A percentile compares a stretch with the other conserved stretches of the same genome.
Conservation (phyloP, 2,113 vertebrate species). For the Brachionichthys hirsutus region DNA sequence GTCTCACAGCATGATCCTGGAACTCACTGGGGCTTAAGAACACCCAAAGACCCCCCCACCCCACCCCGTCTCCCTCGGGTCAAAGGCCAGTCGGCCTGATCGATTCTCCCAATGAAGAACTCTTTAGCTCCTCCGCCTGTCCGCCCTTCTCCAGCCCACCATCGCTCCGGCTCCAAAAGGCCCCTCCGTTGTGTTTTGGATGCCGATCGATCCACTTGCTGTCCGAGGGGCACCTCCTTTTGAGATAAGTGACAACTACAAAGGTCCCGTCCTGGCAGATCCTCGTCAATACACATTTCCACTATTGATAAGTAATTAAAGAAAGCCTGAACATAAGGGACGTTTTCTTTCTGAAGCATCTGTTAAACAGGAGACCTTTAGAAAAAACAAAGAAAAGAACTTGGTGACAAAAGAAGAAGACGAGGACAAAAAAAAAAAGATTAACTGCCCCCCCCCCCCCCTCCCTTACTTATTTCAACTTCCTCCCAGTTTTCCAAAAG, state of each 20-base stretch:
- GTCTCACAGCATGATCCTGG: conserved; percentile 71
- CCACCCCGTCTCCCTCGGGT: conserved; percentile 62
- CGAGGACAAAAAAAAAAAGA: conserved; percentile 22
- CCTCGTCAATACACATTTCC: conserved; percentile 82
- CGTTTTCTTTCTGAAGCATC: conserved; percentile 69
- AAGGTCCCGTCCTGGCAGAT: conserved; percentile 77
- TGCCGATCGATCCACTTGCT: conserved; percentile 72
- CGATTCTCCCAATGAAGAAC: conserved; percentile 69
- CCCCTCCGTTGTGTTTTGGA: conserved; percentile 63
- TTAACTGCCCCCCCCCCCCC: conserved; percentile 13
- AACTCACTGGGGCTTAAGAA: conserved; percentile 63
- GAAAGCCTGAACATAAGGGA: conserved; percentile 49
- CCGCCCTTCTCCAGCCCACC: conserved; percentile 49
- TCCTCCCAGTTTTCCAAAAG: background rate
- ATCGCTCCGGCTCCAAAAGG: conserved; percentile 49
- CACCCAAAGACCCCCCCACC: conserved; percentile 55
- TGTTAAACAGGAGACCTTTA: conserved; percentile 78
- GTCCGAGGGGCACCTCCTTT: conserved; percentile 61
- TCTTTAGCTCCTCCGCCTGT: conserved; percentile 60
- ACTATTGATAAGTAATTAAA: conserved; percentile 84
- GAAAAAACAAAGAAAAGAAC: conserved; percentile 41
- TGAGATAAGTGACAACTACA: conserved; percentile 82
- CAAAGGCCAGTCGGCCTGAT: conserved; percentile 77
- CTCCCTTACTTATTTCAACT: conserved; percentile 6
- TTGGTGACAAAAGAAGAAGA: conserved; percentile 19